Conservation (phyloP, 1,140 invertebrate species). For the Bathynomus jamesi region DNA sequence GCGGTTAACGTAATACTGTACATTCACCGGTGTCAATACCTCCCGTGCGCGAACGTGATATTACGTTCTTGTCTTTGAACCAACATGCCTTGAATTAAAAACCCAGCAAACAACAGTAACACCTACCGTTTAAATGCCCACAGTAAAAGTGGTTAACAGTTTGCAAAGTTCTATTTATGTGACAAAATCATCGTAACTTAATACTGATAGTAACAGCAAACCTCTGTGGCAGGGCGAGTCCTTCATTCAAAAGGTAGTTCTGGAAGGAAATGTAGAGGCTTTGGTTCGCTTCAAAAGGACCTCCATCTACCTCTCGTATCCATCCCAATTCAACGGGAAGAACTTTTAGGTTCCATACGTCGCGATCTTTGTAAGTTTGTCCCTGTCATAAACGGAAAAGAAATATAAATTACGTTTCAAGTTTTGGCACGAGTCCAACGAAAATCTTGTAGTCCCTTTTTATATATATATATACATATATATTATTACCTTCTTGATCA, state of each 20-base stretch:
- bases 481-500: neutral
- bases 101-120: no score
- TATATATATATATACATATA: slow-evolving; percentile 1
- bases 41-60: no score
- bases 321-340: neutral
- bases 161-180: no score
- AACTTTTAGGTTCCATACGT: neutral
- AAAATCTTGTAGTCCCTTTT: neutral
- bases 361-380: neutral
- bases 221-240: neutral
- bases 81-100: no score
- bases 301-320: neutral
- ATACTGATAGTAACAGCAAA: neutral
- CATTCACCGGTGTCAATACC: no score
- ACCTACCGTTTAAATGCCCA: no score
- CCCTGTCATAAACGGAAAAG: neutral
- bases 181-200: no score
- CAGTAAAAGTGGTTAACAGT: no score
- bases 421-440: neutral
- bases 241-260: neutral
- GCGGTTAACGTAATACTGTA: no score
- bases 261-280: neutral
- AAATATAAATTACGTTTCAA: neutral
- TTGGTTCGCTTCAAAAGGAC: neutral
- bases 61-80: no score